Evolutionary conservation across 2,888 invertebrate species (phyloP).

Genomic region (Philereme transversata): DNA sequence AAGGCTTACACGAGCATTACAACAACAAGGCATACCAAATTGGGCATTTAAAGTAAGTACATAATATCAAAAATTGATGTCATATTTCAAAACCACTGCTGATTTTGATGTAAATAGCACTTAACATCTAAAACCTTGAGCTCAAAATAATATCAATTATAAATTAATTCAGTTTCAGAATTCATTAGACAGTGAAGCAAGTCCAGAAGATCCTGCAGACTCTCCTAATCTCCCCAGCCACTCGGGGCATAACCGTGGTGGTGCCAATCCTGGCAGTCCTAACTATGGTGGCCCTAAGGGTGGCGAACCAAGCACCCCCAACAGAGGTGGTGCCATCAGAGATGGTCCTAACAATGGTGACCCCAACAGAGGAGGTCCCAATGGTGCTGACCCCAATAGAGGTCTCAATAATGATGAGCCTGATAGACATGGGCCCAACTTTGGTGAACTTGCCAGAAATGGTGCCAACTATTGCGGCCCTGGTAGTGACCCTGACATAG

Average conservation of each 20-base stretch:
- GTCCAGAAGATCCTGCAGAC: constrained; percentile 63
- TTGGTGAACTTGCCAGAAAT: constrained; percentile 37
- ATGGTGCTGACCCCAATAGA: background rate
- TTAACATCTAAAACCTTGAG: no score
- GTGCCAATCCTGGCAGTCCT: background rate
- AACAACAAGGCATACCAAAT: constrained; percentile 20
- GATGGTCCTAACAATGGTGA: constrained; percentile 3
- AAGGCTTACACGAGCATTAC: constrained; percentile 13
- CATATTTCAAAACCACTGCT: no score
- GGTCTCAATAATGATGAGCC: background rate
- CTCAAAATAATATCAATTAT: background rate
- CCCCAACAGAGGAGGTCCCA: constrained; percentile 1
- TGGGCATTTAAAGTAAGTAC: constrained; percentile 13
- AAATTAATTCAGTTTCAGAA: constrained; percentile 53
- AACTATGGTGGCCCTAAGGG: background rate
- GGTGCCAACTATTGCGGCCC: constrained; percentile 23
- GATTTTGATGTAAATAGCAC: no score
- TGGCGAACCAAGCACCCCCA: no score
- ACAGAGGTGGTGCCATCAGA: background rate
- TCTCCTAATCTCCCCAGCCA: constrained; percentile 4
- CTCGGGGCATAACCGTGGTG: background rate
- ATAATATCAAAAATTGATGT: background rate
- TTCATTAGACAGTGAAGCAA: constrained; percentile 75
- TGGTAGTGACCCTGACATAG: background rate
- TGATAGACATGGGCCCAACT: background rate